Evolutionary conservation across 2,113 vertebrate species (phyloP), one percentile per base, ranked within the genome.

Genomic region (Triplophysa dalaica): DNA sequence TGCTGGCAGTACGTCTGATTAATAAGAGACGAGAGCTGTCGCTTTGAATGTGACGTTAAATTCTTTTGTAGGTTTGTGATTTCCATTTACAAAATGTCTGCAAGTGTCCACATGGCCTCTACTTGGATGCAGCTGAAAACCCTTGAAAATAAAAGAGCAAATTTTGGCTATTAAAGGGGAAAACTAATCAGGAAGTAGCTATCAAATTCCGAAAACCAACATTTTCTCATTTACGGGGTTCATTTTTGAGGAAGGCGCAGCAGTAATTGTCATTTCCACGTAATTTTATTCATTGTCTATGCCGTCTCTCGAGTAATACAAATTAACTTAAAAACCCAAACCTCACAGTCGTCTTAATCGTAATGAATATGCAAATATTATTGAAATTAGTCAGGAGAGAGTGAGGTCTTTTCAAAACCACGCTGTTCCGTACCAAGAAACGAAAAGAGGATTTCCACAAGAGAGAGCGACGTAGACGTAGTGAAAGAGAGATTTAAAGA

Each of bases 341-440:
- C 69, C 48, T 72, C 29, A 56, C 82, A 80, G 66, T 85, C 76
- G 79, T 69, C 82, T 22, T 80, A 79, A 77, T 83, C 66, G 75
- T 83, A 77, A 79, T 86, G 72, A 85, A 79, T 80, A 86, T 86
- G 83, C 83, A 83, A 85, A 86, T 84, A 22, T 54, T 73, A 70
- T 73, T 67, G 74, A 77, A 77, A 77, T 77, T 48, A 50, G 3
- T 33, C 67, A 10, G 43, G 19, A 38, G 62, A 61, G 56, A 70
- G 62, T 52, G 22, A 19, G n/a, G n/a, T 3, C n/a, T 77, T 77
- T 78, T 79, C 56, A 63, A 63, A 70, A 63, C 17, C 61, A 50
- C 43, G 26, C 74, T 7, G 16, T 19, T 24, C 52, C 45, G 10
- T 10, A 60, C 22, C 4, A 29, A 12, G 24, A 70, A 54, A 10